phyloP scores from a whole-genome alignment of 2,113 vertebrate genomes.

The Myrmecophaga tridactyla region DNA sequence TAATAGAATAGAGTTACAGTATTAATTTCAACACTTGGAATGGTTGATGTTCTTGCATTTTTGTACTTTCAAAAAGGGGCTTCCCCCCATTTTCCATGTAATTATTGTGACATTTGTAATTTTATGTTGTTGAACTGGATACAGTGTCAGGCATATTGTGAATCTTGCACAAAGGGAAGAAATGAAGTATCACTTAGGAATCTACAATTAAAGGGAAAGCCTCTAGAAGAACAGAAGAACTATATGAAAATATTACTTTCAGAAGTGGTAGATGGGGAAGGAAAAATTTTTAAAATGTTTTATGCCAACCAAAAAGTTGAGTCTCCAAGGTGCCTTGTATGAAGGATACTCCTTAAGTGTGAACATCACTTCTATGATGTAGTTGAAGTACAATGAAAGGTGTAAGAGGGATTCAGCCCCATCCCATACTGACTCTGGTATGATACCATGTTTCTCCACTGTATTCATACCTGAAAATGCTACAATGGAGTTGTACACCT shows the following conservation, averaged over 20 bases:
- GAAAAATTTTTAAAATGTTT: not conserved
- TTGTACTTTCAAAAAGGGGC: not conserved
- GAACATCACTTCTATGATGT: not conserved
- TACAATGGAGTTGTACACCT: not conserved
- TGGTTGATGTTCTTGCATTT: not conserved
- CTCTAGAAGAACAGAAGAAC: not conserved
- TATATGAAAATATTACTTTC: conserved; percentile 4
- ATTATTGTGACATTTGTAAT: conserved; percentile 33
- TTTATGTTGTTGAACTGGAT: conserved; percentile 22
- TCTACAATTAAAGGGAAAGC: conserved; percentile 10
- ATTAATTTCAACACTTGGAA: not conserved
- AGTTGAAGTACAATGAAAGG: not conserved
- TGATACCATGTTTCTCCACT: no score
- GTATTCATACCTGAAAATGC: not conserved
- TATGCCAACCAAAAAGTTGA: not conserved
- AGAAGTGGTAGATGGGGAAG: not conserved
- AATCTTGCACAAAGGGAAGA: conserved; percentile 33
- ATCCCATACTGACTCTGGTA: not conserved
- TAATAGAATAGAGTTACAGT: not conserved
- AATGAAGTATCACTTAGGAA: conserved; percentile 18
- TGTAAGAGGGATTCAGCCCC: not conserved
- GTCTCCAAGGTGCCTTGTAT: not conserved
- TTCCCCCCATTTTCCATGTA: not conserved
- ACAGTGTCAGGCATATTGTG: not conserved
- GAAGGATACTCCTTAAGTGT: no score